Evolutionary conservation across 2,113 vertebrate species (phyloP).

Genomic region (Gnathonemus echidnorhynchus): DNA sequence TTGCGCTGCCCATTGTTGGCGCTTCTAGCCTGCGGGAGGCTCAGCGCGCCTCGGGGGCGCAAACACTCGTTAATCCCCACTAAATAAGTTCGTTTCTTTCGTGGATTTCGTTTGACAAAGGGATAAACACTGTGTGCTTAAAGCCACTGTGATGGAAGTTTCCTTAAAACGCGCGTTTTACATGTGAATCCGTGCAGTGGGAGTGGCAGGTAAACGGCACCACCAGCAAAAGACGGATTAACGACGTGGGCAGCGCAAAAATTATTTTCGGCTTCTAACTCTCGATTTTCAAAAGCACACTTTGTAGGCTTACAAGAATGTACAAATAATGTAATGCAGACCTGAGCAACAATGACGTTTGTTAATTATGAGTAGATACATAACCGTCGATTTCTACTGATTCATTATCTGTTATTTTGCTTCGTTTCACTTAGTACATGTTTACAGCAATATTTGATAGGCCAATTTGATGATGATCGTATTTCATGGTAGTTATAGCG

Average conservation of each 20-base stretch:
- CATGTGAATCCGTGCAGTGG: conserved; percentile 33
- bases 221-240: conserved; percentile 25
- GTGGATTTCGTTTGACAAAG: conserved; percentile 33
- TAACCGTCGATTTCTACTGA: neutral
- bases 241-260: conserved; percentile 12
- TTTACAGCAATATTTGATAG: neutral
- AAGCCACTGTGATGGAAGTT: conserved; percentile 20
- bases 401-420: neutral
- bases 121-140: conserved; percentile 25
- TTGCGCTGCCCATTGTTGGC: conserved; percentile 20
- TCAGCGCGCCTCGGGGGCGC: conserved; percentile 22
- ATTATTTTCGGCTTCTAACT: conserved; percentile 9
- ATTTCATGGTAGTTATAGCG: neutral
- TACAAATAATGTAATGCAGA: neutral
- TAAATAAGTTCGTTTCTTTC: conserved; percentile 34
- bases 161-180: conserved; percentile 26
- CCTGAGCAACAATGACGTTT: neutral
- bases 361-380: neutral
- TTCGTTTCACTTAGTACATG: neutral
- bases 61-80: conserved; percentile 33
- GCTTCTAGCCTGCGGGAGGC: conserved; percentile 19
- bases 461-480: neutral
- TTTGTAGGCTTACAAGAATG: neutral
- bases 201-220: conserved; percentile 7
- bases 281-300: conserved; percentile 18